Percentiles rank a stretch among this genome's conserved stretches.
phyloP scores from a whole-genome alignment of 2,113 vertebrate species.

The Actenoides hombroni region DNA sequence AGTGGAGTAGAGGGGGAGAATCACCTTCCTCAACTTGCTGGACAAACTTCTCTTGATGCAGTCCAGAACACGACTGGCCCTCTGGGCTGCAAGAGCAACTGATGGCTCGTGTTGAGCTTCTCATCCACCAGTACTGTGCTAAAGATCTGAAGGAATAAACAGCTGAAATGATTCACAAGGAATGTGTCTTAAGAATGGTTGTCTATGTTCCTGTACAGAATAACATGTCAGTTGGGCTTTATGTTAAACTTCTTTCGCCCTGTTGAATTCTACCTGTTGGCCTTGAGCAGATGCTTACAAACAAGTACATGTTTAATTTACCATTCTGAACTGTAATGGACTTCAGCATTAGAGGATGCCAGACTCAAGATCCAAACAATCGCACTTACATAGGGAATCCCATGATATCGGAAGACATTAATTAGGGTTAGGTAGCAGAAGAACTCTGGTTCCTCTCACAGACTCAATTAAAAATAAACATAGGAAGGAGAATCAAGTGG shows the following conservation, averaged over 20 bases:
- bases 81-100: no score
- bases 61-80: no score
- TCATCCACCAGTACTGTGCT: not conserved
- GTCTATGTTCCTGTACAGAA: not conserved
- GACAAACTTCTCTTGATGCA: no score
- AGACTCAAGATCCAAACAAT: not conserved
- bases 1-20: no score
- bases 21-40: no score
- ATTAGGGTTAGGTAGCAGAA: not conserved
- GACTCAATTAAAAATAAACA: not conserved
- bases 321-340: not conserved
- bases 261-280: not conserved
- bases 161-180: not conserved
- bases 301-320: not conserved
- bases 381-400: not conserved
- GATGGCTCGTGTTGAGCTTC: no score
- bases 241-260: not conserved
- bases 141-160: not conserved
- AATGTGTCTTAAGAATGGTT: not conserved
- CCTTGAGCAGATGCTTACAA: not conserved
- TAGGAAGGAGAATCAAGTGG: not conserved
- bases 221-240: not conserved
- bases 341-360: not conserved
- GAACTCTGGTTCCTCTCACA: not conserved
- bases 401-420: not conserved